Conservation (phyloP, 1,140 invertebrate species). For the Lepidotrigona ventralis region DNA sequence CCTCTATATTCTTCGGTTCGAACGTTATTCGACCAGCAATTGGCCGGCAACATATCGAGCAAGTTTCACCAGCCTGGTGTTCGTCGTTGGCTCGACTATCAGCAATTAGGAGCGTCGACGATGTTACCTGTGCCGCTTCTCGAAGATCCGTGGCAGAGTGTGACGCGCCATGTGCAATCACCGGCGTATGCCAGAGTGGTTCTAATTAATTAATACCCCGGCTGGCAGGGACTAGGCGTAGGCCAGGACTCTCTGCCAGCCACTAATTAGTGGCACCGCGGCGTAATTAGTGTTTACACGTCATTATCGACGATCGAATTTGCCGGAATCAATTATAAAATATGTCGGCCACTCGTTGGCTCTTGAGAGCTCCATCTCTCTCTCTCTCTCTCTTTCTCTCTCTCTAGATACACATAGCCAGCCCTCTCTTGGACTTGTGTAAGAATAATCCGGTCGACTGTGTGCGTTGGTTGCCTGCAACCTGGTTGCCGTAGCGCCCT, state of each 20-base stretch:
- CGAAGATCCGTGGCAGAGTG: conserved; percentile 35
- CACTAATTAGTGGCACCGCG: conserved; percentile 78
- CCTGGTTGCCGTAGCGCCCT: conserved; percentile 42
- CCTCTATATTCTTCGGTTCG: too few species aligned
- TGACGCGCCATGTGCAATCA: conserved; percentile 47
- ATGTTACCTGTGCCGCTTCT: conserved; percentile 6
- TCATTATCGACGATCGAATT: conserved; percentile 73
- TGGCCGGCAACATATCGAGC: not conserved
- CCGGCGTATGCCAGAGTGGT: conserved; percentile 65
- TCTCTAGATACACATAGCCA: conserved; percentile 10
- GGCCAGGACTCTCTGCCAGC: conserved; percentile 53
- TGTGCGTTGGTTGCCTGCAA: conserved; percentile 26
- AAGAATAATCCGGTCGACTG: not conserved
- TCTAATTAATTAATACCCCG: conserved; percentile 80
- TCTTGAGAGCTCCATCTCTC: conserved; percentile 9
- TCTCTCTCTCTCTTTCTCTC: not conserved
- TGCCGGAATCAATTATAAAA: conserved; percentile 73
- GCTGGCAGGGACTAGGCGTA: conserved; percentile 50
- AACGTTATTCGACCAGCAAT: not conserved
- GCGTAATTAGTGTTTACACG: conserved; percentile 79
- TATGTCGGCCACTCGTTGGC: conserved; percentile 61
- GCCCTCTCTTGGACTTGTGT: not conserved
- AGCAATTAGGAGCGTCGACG: conserved; percentile 30
- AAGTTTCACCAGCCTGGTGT: not conserved
- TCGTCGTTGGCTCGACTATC: too few species aligned